These are phyloP conservation scores for Pelodytes ibericus DNA, from an alignment of 2,797 vertebrate genomes.

Conservation along the genomic window DNA sequence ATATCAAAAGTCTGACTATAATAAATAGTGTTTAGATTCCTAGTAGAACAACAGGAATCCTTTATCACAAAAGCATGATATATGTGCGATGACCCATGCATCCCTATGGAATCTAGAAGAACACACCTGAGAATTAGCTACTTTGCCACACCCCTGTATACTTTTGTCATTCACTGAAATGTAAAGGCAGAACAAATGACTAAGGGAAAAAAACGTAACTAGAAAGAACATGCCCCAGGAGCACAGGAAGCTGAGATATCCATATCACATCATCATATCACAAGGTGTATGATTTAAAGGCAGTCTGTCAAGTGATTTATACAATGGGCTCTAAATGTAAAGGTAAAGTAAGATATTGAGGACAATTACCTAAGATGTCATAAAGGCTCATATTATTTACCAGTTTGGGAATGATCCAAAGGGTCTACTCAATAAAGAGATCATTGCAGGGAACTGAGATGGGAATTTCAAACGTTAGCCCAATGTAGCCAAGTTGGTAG, in stretches of 20 bases:
- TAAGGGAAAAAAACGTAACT: background rate
- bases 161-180: background rate
- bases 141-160: background rate
- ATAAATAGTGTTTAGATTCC: too few relatives aligned
- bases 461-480: too few relatives aligned
- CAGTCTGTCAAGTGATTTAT: background rate
- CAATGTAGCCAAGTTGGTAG: too few relatives aligned
- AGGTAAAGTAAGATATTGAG: background rate
- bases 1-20: too few relatives aligned
- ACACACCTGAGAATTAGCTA: background rate
- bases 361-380: too few relatives aligned
- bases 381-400: too few relatives aligned
- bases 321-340: background rate
- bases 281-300: background rate
- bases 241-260: background rate
- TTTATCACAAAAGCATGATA: background rate
- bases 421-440: too few relatives aligned
- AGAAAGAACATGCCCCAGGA: background rate
- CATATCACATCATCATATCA: constrained; percentile 2
- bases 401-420: too few relatives aligned
- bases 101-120: background rate
- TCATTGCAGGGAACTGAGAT: too few relatives aligned
- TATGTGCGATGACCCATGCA: background rate
- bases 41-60: too few relatives aligned
- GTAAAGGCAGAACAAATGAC: background rate